These are phyloP conservation scores for Hipparchia sbordonii DNA, from an alignment of 2,888 invertebrate species.

Conservation along the genomic window DNA sequence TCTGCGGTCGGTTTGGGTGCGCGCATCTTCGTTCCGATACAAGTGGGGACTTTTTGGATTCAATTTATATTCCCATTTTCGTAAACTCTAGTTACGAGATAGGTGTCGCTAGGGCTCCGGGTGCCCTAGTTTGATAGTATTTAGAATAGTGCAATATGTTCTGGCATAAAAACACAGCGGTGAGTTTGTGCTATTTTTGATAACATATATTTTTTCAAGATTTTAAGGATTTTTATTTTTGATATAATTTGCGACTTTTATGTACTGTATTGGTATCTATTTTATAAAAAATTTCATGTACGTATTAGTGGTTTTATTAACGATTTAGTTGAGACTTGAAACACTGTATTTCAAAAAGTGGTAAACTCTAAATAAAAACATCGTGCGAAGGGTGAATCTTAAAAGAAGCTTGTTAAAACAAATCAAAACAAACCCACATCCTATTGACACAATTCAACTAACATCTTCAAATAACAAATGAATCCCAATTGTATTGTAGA, in stretches of 20 bases:
- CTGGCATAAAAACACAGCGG: conserved; percentile 37
- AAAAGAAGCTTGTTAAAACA: neutral
- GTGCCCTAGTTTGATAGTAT: conserved; percentile 23
- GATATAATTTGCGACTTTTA: conserved; percentile 23
- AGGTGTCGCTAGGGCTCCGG: conserved; percentile 17
- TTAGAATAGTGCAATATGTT: conserved; percentile 39
- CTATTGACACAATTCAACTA: conserved; percentile 6
- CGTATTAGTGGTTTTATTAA: neutral
- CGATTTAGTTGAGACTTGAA: neutral
- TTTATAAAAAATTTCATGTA: neutral
- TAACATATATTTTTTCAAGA: neutral
- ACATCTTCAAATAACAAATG: conserved; percentile 36
- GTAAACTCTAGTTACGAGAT: conserved; percentile 41
- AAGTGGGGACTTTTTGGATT: conserved; percentile 26
- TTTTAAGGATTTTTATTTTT: conserved; percentile 9
- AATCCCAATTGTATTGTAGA: conserved; percentile 30
- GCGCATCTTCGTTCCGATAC: conserved; percentile 66
- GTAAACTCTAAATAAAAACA: no score
- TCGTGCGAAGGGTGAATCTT: no score
- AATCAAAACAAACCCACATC: conserved; percentile 12
- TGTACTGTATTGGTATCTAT: neutral
- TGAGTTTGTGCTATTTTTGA: conserved; percentile 32
- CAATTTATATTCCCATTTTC: conserved; percentile 22
- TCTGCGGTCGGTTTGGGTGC: conserved; percentile 72
- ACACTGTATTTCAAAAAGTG: no score